phyloP scores from a whole-genome alignment of 2,888 invertebrate species.

The Apamea crenata region DNA sequence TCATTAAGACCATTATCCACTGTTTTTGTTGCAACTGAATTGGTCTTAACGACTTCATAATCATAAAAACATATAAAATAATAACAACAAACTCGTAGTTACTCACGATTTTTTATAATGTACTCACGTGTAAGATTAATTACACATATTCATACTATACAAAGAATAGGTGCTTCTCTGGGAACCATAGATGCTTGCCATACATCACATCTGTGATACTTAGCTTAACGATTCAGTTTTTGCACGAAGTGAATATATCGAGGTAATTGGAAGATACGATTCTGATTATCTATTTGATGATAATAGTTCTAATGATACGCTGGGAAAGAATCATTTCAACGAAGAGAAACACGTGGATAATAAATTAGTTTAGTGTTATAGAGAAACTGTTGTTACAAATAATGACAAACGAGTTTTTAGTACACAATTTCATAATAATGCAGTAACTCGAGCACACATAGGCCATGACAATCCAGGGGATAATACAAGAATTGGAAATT shows the following conservation, averaged over 20 bases:
- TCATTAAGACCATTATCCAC: constrained; percentile 16
- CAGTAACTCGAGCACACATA: neutral
- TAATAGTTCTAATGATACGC: neutral
- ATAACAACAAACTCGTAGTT: constrained; percentile 22
- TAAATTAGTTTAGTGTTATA: neutral
- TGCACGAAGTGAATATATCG: constrained; percentile 53
- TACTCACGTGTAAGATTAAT: constrained; percentile 50
- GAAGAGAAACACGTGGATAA: neutral
- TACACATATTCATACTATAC: constrained; percentile 51
- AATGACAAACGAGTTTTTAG: neutral
- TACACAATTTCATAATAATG: neutral
- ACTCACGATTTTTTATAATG: constrained; percentile 57
- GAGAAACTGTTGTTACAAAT: neutral
- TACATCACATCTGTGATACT: constrained; percentile 36
- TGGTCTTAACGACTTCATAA: constrained; percentile 40
- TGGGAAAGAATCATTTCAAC: constrained; percentile 10
- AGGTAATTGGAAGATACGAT: constrained; percentile 34
- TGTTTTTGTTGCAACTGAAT: constrained; percentile 38
- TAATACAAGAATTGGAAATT: neutral
- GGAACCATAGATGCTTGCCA: constrained; percentile 33
- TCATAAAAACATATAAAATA: constrained; percentile 32
- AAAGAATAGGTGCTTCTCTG: constrained; percentile 46
- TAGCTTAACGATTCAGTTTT: constrained; percentile 36
- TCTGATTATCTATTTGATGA: constrained; percentile 12
- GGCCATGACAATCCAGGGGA: neutral